phyloP scores from a whole-genome alignment of 2,113 vertebrate species.

The Chionomys nivalis region DNA sequence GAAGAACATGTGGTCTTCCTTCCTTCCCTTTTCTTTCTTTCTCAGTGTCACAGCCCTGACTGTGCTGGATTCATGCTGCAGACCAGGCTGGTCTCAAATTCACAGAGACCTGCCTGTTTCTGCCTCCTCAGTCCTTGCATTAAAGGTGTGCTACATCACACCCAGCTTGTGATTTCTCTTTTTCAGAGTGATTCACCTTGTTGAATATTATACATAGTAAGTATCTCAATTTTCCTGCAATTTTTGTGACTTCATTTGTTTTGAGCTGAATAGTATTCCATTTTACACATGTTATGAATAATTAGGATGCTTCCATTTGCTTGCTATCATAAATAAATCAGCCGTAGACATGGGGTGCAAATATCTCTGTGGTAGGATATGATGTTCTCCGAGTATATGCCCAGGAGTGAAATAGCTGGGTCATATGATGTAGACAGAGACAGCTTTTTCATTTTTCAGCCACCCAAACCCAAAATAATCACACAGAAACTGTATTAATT shows the following conservation, averaged over 20 bases:
- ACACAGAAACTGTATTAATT: too few species aligned
- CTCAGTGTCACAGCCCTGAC: neutral
- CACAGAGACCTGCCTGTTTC: neutral
- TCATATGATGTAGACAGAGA: too few species aligned
- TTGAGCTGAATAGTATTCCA: neutral
- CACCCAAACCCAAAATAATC: too few species aligned
- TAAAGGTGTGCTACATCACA: neutral
- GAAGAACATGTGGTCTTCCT: neutral
- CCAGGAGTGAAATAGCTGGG: neutral
- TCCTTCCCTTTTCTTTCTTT: neutral
- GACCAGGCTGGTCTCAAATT: neutral
- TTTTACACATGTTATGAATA: neutral
- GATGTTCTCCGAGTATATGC: neutral
- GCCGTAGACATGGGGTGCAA: neutral
- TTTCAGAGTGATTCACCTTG: neutral
- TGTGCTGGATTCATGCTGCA: neutral
- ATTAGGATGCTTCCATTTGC: neutral
- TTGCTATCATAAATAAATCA: neutral
- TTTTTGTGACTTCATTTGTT: neutral
- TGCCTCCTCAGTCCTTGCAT: neutral
- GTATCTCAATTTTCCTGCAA: neutral
- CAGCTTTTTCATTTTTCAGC: too few species aligned
- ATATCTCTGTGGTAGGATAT: neutral
- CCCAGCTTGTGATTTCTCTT: neutral
- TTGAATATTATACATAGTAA: neutral